Conservation (phyloP, 2,888 invertebrate genomes). For the Podotricha telesiphe region DNA sequence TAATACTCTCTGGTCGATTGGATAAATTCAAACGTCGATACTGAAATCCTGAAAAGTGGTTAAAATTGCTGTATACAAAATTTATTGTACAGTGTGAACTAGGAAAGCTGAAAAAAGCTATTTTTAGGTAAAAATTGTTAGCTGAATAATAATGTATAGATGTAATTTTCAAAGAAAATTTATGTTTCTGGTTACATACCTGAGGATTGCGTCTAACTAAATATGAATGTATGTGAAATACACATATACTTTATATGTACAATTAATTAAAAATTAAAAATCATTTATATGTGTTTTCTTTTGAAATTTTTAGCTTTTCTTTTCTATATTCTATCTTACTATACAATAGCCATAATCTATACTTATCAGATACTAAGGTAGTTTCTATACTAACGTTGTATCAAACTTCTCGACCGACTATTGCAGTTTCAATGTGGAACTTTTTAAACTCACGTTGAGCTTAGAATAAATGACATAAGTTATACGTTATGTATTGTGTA, state of each 20-base stretch:
- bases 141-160: too few species aligned
- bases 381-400: constrained; percentile 2
- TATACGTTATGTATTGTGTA: neutral
- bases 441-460: constrained; percentile 17
- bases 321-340: too few species aligned
- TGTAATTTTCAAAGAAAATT: too few species aligned
- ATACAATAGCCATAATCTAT: neutral
- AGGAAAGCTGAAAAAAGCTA: neutral
- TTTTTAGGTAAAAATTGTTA: neutral
- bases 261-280: too few species aligned
- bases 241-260: too few species aligned
- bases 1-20: constrained; percentile 7
- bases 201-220: too few species aligned
- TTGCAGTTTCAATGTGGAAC: constrained; percentile 12
- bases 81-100: constrained; percentile 13
- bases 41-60: constrained; percentile 26
- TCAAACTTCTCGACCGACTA: constrained; percentile 4
- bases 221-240: too few species aligned
- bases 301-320: too few species aligned
- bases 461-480: constrained; percentile 20
- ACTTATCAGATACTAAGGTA: neutral
- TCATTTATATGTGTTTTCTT: too few species aligned
- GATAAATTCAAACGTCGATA: constrained; percentile 27
- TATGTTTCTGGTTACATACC: too few species aligned
- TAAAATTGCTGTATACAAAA: constrained; percentile 14